phyloP scores from a whole-genome alignment of 2,113 vertebrate genomes.

The Agapornis roseicollis region DNA sequence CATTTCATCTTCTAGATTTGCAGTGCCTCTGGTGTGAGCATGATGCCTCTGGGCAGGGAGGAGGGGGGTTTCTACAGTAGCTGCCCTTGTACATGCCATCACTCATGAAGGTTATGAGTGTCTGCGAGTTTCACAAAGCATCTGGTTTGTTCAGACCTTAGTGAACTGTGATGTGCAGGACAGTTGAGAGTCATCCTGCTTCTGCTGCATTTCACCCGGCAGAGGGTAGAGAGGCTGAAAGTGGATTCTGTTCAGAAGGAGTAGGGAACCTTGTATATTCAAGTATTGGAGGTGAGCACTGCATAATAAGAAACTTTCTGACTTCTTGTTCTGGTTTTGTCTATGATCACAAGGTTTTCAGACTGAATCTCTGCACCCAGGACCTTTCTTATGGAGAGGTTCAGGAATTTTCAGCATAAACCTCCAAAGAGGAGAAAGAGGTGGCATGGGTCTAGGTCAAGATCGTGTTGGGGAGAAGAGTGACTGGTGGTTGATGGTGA shows the following conservation, averaged over 20 bases:
- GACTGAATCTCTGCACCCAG: not conserved
- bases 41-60: not conserved
- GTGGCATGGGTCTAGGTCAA: not conserved
- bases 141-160: not conserved
- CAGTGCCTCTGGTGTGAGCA: not conserved
- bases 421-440: not conserved
- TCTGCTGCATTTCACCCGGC: not conserved
- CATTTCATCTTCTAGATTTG: not conserved
- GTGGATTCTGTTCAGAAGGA: not conserved
- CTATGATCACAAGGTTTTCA: not conserved
- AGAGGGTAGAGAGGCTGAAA: not conserved
- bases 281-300: not conserved
- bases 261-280: not conserved
- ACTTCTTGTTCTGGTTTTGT: not conserved
- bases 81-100: not conserved
- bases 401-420: not conserved
- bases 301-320: not conserved
- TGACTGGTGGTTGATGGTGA: not conserved
- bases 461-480: not conserved
- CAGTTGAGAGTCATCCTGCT: not conserved
- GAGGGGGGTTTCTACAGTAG: not conserved
- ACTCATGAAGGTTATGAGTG: fast-evolving
- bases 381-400: not conserved
- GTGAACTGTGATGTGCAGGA: not conserved
- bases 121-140: not conserved